Conservation (phyloP, 2,888 invertebrate species). For the Shargacucullia verbasci region DNA sequence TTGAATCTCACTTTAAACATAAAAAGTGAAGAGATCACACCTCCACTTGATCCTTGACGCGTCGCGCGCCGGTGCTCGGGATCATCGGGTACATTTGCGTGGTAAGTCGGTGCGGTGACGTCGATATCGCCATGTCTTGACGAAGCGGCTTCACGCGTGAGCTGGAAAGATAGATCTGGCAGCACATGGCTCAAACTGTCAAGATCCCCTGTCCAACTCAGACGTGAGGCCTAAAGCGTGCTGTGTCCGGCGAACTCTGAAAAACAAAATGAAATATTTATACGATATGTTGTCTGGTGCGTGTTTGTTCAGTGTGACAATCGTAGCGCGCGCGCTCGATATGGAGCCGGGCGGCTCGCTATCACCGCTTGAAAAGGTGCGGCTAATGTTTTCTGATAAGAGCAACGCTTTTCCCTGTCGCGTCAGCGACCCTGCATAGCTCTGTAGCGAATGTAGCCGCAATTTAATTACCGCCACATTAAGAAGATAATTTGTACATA, state of each 20-base stretch:
- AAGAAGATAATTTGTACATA: conserved; percentile 68
- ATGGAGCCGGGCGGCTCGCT: conserved; percentile 76
- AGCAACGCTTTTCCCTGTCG: conserved; percentile 84
- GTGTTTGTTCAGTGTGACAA: conserved; percentile 78
- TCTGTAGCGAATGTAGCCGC: conserved; percentile 72
- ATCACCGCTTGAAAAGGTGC: conserved; percentile 86
- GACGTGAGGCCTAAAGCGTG: conserved; percentile 75
- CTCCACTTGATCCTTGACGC: conserved; percentile 88
- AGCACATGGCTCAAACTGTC: conserved; percentile 84
- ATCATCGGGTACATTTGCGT: background rate
- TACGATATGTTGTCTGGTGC: conserved; percentile 60
- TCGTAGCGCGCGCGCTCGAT: conserved; percentile 74
- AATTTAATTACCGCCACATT: conserved; percentile 62
- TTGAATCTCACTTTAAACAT: conserved; percentile 89
- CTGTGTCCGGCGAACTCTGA: conserved; percentile 59
- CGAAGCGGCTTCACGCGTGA: conserved; percentile 82
- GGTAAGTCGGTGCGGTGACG: background rate
- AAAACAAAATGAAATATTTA: conserved; percentile 68
- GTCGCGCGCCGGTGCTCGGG: conserved; percentile 31
- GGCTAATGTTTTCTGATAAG: conserved; percentile 86
- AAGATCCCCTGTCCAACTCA: conserved; percentile 90
- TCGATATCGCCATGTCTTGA: background rate
- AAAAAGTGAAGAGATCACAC: conserved; percentile 90
- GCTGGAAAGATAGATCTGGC: conserved; percentile 90
- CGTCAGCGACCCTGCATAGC: conserved; percentile 78